Evolutionary conservation across 2,113 vertebrate species (phyloP), one percentile per base, ranked within the genome.

Genomic region (Okapia johnstoni): DNA sequence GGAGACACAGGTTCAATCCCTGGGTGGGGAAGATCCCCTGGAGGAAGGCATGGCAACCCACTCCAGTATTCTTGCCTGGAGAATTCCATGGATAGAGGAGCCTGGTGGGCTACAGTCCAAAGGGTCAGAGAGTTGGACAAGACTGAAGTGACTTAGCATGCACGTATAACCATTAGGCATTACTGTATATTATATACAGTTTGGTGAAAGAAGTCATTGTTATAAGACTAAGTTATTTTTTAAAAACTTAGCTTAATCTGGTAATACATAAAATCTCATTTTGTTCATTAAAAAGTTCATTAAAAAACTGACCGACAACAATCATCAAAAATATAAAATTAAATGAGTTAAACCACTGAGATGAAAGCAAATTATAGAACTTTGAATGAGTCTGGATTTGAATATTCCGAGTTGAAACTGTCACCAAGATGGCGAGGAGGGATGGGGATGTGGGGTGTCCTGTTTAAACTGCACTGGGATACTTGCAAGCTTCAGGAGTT

Each of bases 391-490:
- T 57, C 73, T 55, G 61, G 25, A 26, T 55, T 83, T 89, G 25
- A 83, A 88, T 85, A 30, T 33, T 87, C 33, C 14, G n/a, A 57
- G 19, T 16, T 15, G 84, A 76, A 25, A 43, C 46, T 16, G 25
- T 48, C n/a, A 26, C 63, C 55, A 40, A 10, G 87, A 70, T 9
- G 23, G 21, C 0, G 0, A 17, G 2, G 40, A 43, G 19, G 3
- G n/a, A 3, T 5, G 4, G 0, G 48, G 21, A 6, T 28, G 7
- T 5, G 6, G 5, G 5, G 1, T 16, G 2, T 46, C 26, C 33
- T 63, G 5, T 57, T 28, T 40, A 43, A 93, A 58, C n/a, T 10
- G 36, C 60, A 57, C 1, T 52, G 46, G 52, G 66, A 28, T 9
- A 77, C 26, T 4, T 79, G 61, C 48, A 43, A n/a, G 50, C 81